A percentile compares a stretch with the other conserved stretches of the same genome.
These are phyloP conservation scores for Merluccius polli DNA, from an alignment of 2,797 vertebrate genomes.

Conservation along the genomic window DNA sequence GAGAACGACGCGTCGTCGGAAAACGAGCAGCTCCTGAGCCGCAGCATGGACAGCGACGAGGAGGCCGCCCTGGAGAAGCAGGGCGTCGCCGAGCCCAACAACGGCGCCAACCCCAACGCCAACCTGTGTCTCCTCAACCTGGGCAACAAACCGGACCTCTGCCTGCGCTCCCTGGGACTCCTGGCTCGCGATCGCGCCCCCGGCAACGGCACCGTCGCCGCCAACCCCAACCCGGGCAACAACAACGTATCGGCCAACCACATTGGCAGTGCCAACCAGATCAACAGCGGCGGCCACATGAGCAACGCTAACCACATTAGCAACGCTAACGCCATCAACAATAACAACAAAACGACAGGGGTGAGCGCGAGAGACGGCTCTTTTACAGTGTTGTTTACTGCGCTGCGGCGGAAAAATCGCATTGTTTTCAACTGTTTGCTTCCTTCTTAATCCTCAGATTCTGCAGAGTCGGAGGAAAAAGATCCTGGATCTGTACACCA, in stretches of 20 bases:
- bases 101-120: slow-evolving; percentile 37
- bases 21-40: slow-evolving; percentile 92
- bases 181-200: slow-evolving; percentile 81
- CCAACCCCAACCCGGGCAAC: slow-evolving; percentile 32
- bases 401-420: slow-evolving; percentile 8
- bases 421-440: background rate
- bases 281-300: slow-evolving; percentile 51
- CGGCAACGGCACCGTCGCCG: slow-evolving; percentile 50
- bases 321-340: slow-evolving; percentile 63
- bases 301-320: slow-evolving; percentile 58
- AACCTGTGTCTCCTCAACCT: slow-evolving; percentile 58
- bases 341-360: slow-evolving; percentile 81
- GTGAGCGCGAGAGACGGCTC: slow-evolving; percentile 66
- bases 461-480: slow-evolving; percentile 93
- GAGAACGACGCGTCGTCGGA: slow-evolving; percentile 97
- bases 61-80: slow-evolving; percentile 90
- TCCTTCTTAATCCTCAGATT: slow-evolving; percentile 46
- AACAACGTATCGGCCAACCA: slow-evolving; percentile 50
- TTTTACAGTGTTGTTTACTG: slow-evolving; percentile 10
- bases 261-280: slow-evolving; percentile 54
- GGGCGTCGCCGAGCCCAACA: slow-evolving; percentile 65
- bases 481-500: slow-evolving; percentile 91
- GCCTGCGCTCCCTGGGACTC: slow-evolving; percentile 89
- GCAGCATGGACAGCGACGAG: slow-evolving; percentile 96
- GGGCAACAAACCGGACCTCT: slow-evolving; percentile 79